Evolutionary conservation across 1,140 invertebrate genomes (phyloP), one percentile per base, ranked within the genome.

Genomic region (Neodiprion lecontei): DNA sequence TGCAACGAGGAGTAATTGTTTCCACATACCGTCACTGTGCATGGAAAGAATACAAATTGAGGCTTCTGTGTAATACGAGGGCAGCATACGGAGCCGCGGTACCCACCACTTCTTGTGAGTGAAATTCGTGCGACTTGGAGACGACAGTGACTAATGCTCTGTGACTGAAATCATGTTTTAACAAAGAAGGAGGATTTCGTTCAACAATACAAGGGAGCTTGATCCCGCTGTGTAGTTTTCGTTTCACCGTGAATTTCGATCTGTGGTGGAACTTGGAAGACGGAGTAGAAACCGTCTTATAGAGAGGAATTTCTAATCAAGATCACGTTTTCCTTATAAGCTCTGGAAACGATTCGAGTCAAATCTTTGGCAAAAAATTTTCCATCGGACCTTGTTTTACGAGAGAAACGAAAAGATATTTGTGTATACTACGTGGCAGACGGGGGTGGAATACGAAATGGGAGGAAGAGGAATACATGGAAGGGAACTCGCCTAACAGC

Each of bases 81-180:
- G 53, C 4, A 17, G 53, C 53, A 61, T 61, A 61, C 53, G 53
- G n/a, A 61, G n/a, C 53, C 5, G 9, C 53, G 53, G n/a, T 14
- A 61, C 53, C 53, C 53, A 17, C 11, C 53, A 14, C 53, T 61
- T 17, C 53, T 61, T 61, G 5, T 61, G 53, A 61, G 53, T 61
- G 11, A 17, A 61, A 61, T 61, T 61, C 53, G 53, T 61, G 53
- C 53, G 53, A 61, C 53, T 61, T 9, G 53, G 11, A 61, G 53
- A 17, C 11, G 53, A 61, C 53, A 61, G 53, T 61, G 53, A 61
- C 53, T 61, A 61, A 61, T 61, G 53, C 53, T 61, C n/a, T 17
- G 11, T 61, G 53, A 61, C 53, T 61, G 53, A 61, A 61, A 61
- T 61, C 53, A 61, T 61, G 53, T 61, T 61, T 61, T 17, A 61